These are phyloP conservation scores for Arnoldichthys spilopterus DNA, from an alignment of 2,797 vertebrate species.

Conservation along the genomic window DNA sequence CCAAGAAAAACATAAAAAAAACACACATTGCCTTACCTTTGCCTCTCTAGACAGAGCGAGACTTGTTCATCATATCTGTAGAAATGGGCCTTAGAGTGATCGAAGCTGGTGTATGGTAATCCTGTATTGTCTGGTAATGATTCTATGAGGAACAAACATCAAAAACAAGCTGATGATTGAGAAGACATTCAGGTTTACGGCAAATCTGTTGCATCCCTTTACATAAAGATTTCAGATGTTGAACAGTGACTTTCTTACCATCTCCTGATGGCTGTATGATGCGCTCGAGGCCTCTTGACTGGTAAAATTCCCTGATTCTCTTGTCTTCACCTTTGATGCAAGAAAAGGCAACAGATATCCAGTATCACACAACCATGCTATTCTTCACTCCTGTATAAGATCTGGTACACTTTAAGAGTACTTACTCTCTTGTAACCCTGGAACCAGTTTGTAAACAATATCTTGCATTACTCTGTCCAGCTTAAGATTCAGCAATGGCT, in stretches of 20 bases:
- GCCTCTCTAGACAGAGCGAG: conserved; percentile 92
- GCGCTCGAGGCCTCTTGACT: conserved; percentile 92
- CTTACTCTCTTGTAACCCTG: conserved; percentile 95
- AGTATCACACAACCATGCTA: neutral
- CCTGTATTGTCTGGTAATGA: conserved; percentile 85
- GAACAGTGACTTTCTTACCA: conserved; percentile 81
- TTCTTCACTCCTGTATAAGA: no score
- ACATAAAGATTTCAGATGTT: neutral
- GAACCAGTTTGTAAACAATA: conserved; percentile 97
- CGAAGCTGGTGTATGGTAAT: conserved; percentile 91
- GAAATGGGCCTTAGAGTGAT: conserved; percentile 95
- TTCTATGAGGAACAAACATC: conserved; percentile 70
- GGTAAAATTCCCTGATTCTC: conserved; percentile 96
- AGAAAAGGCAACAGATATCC: neutral
- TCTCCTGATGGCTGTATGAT: conserved; percentile 88
- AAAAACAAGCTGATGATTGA: neutral
- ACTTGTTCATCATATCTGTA: conserved; percentile 97
- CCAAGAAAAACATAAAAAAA: neutral
- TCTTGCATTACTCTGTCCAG: conserved; percentile 98
- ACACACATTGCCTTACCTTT: conserved; percentile 80
- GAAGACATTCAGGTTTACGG: neutral
- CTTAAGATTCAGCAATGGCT: conserved; percentile 96
- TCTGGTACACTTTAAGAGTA: conserved; percentile 39
- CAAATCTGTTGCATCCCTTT: neutral
- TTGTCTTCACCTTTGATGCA: conserved; percentile 88